Base-by-base conservation (phyloP, 2,888 invertebrate genomes). In the Hedya salicella region DNA sequence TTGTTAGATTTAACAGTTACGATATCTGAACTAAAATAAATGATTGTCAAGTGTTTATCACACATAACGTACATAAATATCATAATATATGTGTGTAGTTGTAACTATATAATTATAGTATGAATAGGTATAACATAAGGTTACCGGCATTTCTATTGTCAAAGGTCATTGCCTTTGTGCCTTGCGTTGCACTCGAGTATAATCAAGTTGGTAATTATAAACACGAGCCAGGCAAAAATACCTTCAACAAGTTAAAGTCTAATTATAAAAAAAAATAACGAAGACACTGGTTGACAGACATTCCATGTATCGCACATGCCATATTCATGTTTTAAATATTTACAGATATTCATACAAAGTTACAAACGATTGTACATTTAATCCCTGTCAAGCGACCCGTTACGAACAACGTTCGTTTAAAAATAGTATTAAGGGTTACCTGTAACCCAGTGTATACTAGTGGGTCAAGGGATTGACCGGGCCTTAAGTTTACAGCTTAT, bases 391-490 rank as follows among this genome's bases (percentile, higher is more conserved):
- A 91, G 90, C 81, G 81, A 85, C 86, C 88, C 85, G 21, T 53
- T 52, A 77, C 81, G 84, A 85, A 84, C 78, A 78, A 74, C 73
- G 87, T 88, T 86, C 84, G 71, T 72, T 74, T 86, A 91, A 89
- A 90, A 70, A 79, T 88, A 90, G 91, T 89, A 91, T 84, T 48
- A 91, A 91, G 91, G 86, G 88, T 76, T 63, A 52, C 3, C 3
- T 11, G 16, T 49, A 72, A 74, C 82, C 89, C 91, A 44, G 85
- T 91, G 82, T 91, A 77, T 90, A 85, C 91, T 90, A 87, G 61
- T 62, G 81, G 89, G 88, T 84, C 79, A 78, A 77, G 82, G 89
- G 86, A 68, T 62, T 75, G 85, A 86, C 88, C 88, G 87, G 72
- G 84, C 85, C 84, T 69, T 70, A 66, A 71, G 71, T 73, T 75